Conservation (phyloP, 2,113 vertebrate genomes). For the Pseudonaja textilis region DNA sequence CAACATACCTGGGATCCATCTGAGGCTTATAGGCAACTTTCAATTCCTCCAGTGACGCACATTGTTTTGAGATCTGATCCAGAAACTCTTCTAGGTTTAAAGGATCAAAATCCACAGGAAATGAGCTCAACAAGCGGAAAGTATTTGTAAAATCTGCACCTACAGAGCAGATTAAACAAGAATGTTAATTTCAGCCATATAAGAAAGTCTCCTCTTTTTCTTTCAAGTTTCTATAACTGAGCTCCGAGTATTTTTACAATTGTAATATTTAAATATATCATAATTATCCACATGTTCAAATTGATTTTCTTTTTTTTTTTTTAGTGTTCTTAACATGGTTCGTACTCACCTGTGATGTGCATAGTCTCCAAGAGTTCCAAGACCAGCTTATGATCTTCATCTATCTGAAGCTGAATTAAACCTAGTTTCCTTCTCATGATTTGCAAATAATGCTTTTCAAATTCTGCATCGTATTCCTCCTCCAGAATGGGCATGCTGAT, state of each 20-base stretch:
- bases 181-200: not conserved
- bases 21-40: constrained; percentile 83
- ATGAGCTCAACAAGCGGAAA: constrained; percentile 84
- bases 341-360: constrained; percentile 83
- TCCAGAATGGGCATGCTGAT: constrained; percentile 76
- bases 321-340: not conserved
- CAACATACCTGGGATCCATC: constrained; percentile 90
- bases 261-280: not conserved
- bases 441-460: constrained; percentile 81
- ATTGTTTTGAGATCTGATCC: constrained; percentile 77
- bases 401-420: constrained; percentile 75
- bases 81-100: constrained; percentile 66
- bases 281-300: not conserved
- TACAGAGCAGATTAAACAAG: constrained; percentile 52
- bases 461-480: constrained; percentile 81
- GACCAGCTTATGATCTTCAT: constrained; percentile 82
- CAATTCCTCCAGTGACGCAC: constrained; percentile 88
- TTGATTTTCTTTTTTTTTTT: not conserved
- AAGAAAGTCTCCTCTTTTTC: not conserved
- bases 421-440: constrained; percentile 95
- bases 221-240: not conserved
- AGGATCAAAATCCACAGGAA: constrained; percentile 61
- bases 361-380: constrained; percentile 88
- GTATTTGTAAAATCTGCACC: constrained; percentile 96
- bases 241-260: not conserved